Conservation (phyloP, 2,888 invertebrate genomes). For the Amiota communis region DNA sequence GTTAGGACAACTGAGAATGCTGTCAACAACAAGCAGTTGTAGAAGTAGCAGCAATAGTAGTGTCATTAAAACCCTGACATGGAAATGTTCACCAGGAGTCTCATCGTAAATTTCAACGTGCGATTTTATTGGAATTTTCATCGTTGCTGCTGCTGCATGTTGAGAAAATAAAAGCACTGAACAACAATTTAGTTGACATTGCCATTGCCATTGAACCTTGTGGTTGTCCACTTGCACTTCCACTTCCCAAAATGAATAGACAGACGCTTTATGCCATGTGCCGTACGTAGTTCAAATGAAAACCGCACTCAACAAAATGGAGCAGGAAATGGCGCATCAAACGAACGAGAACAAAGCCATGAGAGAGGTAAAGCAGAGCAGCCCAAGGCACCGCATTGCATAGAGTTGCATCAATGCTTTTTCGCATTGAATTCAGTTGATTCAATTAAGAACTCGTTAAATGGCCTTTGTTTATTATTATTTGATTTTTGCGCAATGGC, state of each 20-base stretch:
- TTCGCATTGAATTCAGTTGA: conserved; percentile 8
- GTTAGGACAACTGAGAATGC: background rate
- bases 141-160: too few species aligned
- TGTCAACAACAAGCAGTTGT: background rate
- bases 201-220: conserved; percentile 2
- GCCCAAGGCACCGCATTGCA: background rate
- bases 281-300: conserved; percentile 14
- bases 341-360: background rate
- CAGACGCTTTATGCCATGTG: background rate
- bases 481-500: conserved; percentile 24
- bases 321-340: conserved; percentile 36
- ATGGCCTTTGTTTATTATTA: conserved; percentile 26
- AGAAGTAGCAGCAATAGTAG: background rate
- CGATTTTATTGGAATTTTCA: conserved; percentile 26
- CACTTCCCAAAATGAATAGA: background rate
- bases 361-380: background rate
- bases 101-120: conserved; percentile 27
- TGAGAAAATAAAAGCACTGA: too few species aligned
- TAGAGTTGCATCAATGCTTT: background rate
- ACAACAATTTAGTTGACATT: too few species aligned
- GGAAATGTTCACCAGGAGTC: conserved; percentile 13
- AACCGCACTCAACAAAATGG: conserved; percentile 26
- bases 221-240: background rate
- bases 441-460: conserved; percentile 25
- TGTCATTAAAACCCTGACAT: conserved; percentile 28